A percentile compares a stretch with the other conserved stretches of the same genome.
These are phyloP conservation scores for Tinamus major DNA, from an alignment of 2,797 vertebrate genomes.

Conservation along the genomic window DNA sequence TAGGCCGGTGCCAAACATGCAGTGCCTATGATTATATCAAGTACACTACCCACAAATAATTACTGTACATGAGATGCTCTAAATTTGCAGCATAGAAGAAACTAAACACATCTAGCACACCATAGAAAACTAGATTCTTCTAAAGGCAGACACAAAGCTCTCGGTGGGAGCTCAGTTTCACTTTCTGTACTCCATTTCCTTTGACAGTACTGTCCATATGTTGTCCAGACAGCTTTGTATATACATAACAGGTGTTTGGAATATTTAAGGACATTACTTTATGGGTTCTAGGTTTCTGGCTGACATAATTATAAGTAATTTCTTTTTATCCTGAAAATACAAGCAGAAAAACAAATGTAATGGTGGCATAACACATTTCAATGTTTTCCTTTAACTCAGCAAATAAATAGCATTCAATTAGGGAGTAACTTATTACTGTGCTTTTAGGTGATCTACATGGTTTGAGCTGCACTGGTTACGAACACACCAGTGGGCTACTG, in stretches of 20 bases:
- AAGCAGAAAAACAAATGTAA: neutral
- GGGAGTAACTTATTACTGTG: neutral
- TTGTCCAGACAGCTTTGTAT: neutral
- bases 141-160: neutral
- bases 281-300: neutral
- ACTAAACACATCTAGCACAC: neutral
- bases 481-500: neutral
- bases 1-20: neutral
- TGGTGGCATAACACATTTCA: neutral
- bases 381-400: neutral
- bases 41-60: neutral
- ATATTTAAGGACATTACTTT: neutral
- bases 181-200: neutral
- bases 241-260: rapidly evolving
- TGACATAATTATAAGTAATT: neutral
- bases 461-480: neutral
- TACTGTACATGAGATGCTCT: neutral
- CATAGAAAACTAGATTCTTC: neutral
- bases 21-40: neutral
- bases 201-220: neutral
- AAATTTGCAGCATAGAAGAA: neutral
- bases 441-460: neutral
- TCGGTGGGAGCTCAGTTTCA: neutral
- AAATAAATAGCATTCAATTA: neutral
- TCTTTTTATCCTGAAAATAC: neutral